Evolutionary conservation across 1,140 invertebrate species (phyloP).

Genomic region (Leptopilina clavipes): DNA sequence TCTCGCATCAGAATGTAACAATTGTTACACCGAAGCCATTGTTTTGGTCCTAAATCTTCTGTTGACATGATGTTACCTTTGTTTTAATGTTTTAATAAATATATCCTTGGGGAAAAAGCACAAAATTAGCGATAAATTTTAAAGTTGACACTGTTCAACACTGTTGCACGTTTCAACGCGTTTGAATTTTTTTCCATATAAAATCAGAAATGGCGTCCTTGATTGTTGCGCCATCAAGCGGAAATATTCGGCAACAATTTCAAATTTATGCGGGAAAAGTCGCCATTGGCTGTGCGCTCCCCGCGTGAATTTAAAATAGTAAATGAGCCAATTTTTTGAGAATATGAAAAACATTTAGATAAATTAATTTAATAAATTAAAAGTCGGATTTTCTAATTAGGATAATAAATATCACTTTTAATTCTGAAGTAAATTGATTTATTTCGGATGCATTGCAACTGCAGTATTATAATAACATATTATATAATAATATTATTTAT

Average conservation of each 20-base stretch:
- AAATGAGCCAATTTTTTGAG: too few relatives aligned
- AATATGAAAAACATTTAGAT: too few relatives aligned
- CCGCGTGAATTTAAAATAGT: too few relatives aligned
- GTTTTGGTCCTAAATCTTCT: background rate
- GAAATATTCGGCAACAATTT: background rate
- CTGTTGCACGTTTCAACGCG: background rate
- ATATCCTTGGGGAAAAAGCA: background rate
- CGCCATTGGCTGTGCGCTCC: too few relatives aligned
- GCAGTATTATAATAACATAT: constrained; percentile 20
- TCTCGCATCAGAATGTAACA: background rate
- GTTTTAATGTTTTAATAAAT: too few relatives aligned
- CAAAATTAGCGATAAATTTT: background rate
- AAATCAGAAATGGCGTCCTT: background rate
- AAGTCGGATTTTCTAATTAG: too few relatives aligned
- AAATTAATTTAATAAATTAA: too few relatives aligned
- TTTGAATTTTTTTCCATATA: background rate
- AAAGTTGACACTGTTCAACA: background rate
- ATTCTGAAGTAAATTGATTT: constrained; percentile 22
- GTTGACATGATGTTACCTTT: background rate
- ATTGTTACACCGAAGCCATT: background rate
- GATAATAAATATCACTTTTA: too few relatives aligned
- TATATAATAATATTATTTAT: constrained; percentile 36
- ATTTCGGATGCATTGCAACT: background rate
- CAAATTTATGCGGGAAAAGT: background rate
- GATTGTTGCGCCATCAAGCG: background rate